A percentile compares a stretch with the other conserved stretches of the same genome.
Evolutionary conservation across 1,140 invertebrate species (phyloP).

Genomic region (Caerostris extrusa): DNA sequence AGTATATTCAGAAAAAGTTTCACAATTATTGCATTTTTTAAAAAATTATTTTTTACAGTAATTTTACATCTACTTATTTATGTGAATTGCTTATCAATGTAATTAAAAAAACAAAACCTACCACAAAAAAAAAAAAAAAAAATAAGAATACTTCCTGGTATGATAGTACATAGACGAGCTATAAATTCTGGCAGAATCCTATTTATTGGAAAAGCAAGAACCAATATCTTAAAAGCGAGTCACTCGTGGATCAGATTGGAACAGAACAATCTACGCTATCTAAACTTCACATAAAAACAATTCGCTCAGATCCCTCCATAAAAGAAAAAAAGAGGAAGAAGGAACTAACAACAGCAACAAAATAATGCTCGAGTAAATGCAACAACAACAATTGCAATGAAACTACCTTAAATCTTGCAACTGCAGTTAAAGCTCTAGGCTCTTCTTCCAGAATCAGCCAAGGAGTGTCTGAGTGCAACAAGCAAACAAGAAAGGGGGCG

Average conservation of each 20-base stretch:
- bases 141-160: no score
- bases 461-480: background rate
- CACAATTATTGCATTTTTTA: no score
- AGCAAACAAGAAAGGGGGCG: background rate
- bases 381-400: background rate
- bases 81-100: no score
- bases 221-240: background rate
- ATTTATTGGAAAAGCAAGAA: background rate
- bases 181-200: background rate
- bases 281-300: conserved; percentile 39
- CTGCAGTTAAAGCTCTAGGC: conserved; percentile 15
- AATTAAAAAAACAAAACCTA: no score
- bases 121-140: no score
- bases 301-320: background rate
- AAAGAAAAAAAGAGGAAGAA: background rate
- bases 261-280: background rate
- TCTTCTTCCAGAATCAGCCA: background rate
- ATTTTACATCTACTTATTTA: no score
- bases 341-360: background rate
- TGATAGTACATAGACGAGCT: no score
- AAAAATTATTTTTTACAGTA: no score
- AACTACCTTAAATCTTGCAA: conserved; percentile 2
- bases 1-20: no score
- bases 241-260: background rate
- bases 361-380: background rate